Evolutionary conservation across 1,140 invertebrate species (phyloP).

Genomic region (Drosophila busckii): DNA sequence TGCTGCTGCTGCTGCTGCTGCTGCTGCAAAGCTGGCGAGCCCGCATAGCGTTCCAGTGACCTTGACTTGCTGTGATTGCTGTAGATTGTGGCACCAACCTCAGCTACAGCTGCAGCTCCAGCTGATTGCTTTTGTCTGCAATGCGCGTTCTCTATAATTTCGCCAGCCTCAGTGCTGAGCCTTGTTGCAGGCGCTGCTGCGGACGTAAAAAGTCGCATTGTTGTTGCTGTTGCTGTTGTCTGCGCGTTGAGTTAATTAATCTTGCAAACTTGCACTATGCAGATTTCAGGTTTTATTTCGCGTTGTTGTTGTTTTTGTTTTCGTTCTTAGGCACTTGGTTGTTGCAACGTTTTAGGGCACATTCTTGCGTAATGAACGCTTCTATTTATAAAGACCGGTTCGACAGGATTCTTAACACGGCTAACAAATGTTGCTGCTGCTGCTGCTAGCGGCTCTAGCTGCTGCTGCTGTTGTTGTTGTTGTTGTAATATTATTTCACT

Average conservation of each 20-base stretch:
- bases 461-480: not conserved
- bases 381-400: constrained; percentile 71
- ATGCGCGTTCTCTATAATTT: constrained; percentile 59
- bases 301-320: constrained; percentile 12
- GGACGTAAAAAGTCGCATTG: constrained; percentile 49
- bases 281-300: constrained; percentile 62
- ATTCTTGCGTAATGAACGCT: constrained; percentile 72
- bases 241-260: constrained; percentile 55
- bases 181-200: constrained; percentile 32
- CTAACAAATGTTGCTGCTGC: constrained; percentile 25
- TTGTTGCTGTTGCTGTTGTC: constrained; percentile 16
- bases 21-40: constrained; percentile 61
- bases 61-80: constrained; percentile 66
- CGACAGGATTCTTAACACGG: constrained; percentile 53
- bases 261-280: constrained; percentile 55
- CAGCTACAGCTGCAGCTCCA: not conserved
- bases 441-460: constrained; percentile 19
- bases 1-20: constrained; percentile 12
- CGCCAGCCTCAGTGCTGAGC: constrained; percentile 59
- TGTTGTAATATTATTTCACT: no score
- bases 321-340: constrained; percentile 49
- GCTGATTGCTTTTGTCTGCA: constrained; percentile 5
- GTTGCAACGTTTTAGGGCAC: constrained; percentile 74
- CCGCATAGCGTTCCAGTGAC: constrained; percentile 71
- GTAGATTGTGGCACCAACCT: constrained; percentile 28